A percentile compares a stretch with the other conserved stretches of the same genome.
phyloP scores from a whole-genome alignment of 1,140 invertebrate genomes.

The Pachypeltis micranthus region DNA sequence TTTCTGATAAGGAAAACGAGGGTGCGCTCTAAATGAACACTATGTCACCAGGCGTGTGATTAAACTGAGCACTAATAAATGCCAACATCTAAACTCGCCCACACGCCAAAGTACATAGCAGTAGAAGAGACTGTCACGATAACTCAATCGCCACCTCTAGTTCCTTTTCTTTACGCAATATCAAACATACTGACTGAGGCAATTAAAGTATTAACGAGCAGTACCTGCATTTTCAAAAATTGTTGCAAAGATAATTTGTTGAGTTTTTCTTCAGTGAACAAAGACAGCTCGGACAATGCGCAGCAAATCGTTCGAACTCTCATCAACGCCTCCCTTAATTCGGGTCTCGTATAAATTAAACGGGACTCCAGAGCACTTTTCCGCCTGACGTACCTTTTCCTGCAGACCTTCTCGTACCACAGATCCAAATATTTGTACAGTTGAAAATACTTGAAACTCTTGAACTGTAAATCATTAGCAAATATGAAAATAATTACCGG shows the following conservation, averaged over 20 bases:
- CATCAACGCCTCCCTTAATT: slow-evolving; percentile 6
- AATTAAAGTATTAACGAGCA: no score
- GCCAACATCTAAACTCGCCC: no score
- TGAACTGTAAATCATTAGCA: background rate
- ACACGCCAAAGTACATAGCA: no score
- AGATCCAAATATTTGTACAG: slow-evolving; percentile 11
- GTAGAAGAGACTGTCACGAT: no score
- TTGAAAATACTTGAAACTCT: slow-evolving; percentile 7
- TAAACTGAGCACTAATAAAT: no score
- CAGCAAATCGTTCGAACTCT: background rate
- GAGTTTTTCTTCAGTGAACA: background rate
- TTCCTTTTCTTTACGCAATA: no score
- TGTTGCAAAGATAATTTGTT: slow-evolving; percentile 6
- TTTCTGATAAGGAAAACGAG: no score
- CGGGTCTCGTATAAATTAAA: slow-evolving; percentile 13
- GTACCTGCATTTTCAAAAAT: background rate
- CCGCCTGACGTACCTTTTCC: background rate
- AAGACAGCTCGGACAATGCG: background rate
- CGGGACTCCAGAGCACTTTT: background rate
- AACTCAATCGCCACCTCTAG: no score
- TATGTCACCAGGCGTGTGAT: no score
- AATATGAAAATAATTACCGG: no score
- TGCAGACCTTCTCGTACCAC: slow-evolving; percentile 3
- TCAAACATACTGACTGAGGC: no score
- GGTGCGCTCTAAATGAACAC: no score